These are phyloP conservation scores for Aspidiotus destructor DNA, from an alignment of 2,888 invertebrate species.

Conservation along the genomic window DNA sequence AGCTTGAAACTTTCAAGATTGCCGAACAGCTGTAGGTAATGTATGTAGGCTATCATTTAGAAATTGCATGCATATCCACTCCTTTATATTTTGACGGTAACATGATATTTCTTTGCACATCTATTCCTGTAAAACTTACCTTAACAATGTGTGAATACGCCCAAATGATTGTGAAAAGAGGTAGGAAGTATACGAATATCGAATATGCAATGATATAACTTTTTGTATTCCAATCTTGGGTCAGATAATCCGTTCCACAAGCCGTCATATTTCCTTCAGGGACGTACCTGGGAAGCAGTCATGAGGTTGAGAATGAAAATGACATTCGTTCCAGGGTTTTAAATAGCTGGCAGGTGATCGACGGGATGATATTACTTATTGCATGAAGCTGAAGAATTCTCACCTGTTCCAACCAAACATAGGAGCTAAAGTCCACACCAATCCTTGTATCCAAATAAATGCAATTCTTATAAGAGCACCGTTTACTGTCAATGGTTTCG, in stretches of 20 bases:
- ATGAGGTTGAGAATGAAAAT: not conserved
- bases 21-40: too few relatives aligned
- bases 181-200: constrained; percentile 66
- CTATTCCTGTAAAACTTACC: constrained; percentile 40
- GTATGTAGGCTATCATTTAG: too few relatives aligned
- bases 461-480: constrained; percentile 67
- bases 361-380: too few relatives aligned
- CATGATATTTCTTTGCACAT: too few relatives aligned
- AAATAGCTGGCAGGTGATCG: too few relatives aligned
- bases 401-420: constrained; percentile 79
- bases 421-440: constrained; percentile 72
- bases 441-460: constrained; percentile 66
- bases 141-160: constrained; percentile 81
- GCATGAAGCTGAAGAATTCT: not conserved
- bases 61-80: too few relatives aligned
- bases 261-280: constrained; percentile 91
- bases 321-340: not conserved
- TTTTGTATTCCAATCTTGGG: constrained; percentile 61
- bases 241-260: constrained; percentile 80
- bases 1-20: too few relatives aligned
- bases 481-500: constrained; percentile 71
- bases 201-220: constrained; percentile 66
- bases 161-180: constrained; percentile 69
- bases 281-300: constrained; percentile 59
- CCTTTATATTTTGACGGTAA: too few relatives aligned